phyloP scores from a whole-genome alignment of 2,888 invertebrate genomes.

The Lysandra bellargus region DNA sequence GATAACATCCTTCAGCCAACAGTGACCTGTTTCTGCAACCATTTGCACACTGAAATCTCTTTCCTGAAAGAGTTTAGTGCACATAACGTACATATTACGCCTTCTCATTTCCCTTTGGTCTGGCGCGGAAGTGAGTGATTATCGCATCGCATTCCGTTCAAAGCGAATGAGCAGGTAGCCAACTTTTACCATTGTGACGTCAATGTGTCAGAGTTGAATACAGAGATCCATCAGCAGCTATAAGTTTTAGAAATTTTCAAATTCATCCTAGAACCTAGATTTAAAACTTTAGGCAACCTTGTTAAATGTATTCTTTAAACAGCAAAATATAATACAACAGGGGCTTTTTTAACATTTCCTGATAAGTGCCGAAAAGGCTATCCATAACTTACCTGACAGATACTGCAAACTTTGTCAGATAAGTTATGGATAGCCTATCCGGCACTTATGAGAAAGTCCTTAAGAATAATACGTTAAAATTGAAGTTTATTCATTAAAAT shows the following conservation, averaged over 20 bases:
- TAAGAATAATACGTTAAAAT: not conserved
- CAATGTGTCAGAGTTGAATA: not conserved
- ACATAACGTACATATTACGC: not conserved
- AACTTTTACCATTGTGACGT: constrained; percentile 32
- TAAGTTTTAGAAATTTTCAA: not conserved
- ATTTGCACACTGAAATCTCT: not conserved
- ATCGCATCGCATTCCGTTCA: constrained; percentile 14
- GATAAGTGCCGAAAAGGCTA: too few relatives aligned
- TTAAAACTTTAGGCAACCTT: not conserved
- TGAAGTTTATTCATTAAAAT: not conserved
- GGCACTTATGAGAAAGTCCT: not conserved
- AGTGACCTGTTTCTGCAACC: not conserved
- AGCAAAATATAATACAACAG: not conserved
- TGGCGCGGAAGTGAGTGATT: constrained; percentile 1
- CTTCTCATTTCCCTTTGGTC: constrained; percentile 13
- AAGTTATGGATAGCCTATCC: not conserved
- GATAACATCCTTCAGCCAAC: not conserved
- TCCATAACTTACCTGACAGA: too few relatives aligned
- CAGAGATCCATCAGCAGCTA: not conserved
- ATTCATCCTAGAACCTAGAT: not conserved
- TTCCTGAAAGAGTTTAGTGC: not conserved
- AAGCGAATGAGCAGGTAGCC: constrained; percentile 20
- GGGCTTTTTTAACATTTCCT: too few relatives aligned
- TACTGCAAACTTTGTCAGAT: not conserved
- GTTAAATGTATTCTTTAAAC: not conserved